Evolutionary conservation across 2,888 invertebrate species (phyloP).

Genomic region (Philaethria dido): DNA sequence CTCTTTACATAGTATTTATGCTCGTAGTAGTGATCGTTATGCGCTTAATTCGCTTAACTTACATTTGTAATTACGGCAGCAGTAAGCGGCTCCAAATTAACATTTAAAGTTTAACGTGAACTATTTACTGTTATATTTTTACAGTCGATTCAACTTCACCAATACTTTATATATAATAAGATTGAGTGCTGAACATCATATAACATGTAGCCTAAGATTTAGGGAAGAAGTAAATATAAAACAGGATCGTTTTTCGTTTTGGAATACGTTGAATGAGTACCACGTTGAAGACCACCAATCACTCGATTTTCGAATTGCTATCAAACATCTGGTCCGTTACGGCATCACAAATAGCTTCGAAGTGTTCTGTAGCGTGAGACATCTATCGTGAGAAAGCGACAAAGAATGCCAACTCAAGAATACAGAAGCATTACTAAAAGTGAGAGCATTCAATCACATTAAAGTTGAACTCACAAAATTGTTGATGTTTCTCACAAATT

Average conservation of each 20-base stretch:
- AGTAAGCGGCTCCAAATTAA: conserved; percentile 39
- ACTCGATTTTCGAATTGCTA: conserved; percentile 28
- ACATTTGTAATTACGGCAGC: conserved; percentile 44
- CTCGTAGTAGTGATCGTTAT: conserved; percentile 39
- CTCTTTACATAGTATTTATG: conserved; percentile 47
- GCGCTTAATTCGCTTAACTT: conserved; percentile 45
- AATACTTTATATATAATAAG: conserved; percentile 10
- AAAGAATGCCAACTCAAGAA: conserved; percentile 54
- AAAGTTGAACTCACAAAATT: conserved; percentile 43
- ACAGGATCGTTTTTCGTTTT: not conserved
- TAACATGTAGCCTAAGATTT: not conserved
- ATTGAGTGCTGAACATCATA: no score
- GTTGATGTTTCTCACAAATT: conserved; percentile 50
- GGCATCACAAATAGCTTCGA: conserved; percentile 38
- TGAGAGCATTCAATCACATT: conserved; percentile 64
- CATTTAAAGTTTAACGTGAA: conserved; percentile 34
- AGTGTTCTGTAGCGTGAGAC: conserved; percentile 45
- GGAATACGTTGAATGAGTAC: conserved; percentile 11
- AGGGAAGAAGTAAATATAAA: not conserved
- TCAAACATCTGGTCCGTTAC: conserved; percentile 39
- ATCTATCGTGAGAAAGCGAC: conserved; percentile 57
- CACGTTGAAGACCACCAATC: conserved; percentile 12
- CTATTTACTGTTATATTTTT: conserved; percentile 34
- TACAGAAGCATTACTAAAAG: conserved; percentile 59
- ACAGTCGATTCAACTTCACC: conserved; percentile 26